Evolutionary conservation across 2,113 vertebrate genomes (phyloP).

Genomic region (Muscicapa adusta): DNA sequence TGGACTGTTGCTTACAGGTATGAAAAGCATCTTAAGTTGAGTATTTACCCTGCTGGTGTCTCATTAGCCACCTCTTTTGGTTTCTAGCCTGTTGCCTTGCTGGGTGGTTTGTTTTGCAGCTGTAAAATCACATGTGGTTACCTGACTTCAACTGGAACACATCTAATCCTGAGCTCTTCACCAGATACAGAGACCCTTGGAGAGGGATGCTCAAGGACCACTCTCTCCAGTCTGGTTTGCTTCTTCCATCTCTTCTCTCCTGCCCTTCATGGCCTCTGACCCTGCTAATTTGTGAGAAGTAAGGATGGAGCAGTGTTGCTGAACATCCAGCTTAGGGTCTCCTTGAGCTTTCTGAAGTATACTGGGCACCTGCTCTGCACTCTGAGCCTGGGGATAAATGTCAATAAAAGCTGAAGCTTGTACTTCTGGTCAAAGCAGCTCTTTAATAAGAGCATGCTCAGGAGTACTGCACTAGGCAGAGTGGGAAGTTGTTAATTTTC

Average conservation of each 20-base stretch:
- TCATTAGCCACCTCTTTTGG: background rate
- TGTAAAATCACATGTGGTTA: background rate
- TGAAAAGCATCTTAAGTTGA: background rate
- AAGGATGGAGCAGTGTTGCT: background rate
- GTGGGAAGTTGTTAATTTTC: background rate
- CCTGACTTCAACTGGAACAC: background rate
- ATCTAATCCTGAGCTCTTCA: background rate
- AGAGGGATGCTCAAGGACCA: background rate
- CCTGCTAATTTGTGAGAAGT: background rate
- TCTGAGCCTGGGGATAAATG: background rate
- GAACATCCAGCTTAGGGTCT: background rate
- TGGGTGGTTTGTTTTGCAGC: background rate
- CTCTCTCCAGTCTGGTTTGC: background rate
- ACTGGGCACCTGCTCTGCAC: background rate
- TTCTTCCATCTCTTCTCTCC: background rate
- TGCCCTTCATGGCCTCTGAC: background rate
- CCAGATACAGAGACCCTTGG: background rate
- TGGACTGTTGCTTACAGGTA: background rate
- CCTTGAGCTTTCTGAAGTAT: background rate
- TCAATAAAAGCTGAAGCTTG: background rate
- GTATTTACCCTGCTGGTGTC: background rate
- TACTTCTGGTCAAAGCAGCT: background rate
- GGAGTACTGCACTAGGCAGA: background rate
- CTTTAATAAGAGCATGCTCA: background rate
- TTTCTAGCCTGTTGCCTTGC: background rate